Percentiles rank a stretch among this genome's conserved stretches.
Conservation (phyloP, 2,888 invertebrate species). For the Leucoptera coffeella region DNA sequence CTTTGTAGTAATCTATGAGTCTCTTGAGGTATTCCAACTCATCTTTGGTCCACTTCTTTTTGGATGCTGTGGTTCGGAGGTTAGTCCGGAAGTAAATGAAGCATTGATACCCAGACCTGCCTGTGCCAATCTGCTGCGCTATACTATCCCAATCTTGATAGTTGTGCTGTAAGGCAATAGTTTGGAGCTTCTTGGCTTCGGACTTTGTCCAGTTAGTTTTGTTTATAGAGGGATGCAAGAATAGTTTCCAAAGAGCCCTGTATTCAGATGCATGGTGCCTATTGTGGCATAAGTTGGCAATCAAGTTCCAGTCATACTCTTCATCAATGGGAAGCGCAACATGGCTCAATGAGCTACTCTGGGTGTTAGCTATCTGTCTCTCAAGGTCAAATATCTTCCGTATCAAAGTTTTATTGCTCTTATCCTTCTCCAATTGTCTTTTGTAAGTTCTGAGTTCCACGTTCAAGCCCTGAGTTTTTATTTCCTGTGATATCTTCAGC, state of each 20-base stretch:
- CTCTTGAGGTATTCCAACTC: slow-evolving; percentile 63
- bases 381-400: slow-evolving; percentile 13
- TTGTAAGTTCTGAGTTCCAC: slow-evolving; percentile 14
- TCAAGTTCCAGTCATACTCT: slow-evolving; percentile 56
- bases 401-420: slow-evolving; percentile 7
- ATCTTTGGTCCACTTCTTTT: slow-evolving; percentile 55
- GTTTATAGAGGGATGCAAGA: slow-evolving; percentile 62
- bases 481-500: slow-evolving; percentile 20
- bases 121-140: slow-evolving; percentile 46
- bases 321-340: slow-evolving; percentile 22
- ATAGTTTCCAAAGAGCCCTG: slow-evolving; percentile 64
- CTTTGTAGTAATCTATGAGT: slow-evolving; percentile 56
- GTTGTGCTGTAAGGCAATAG: slow-evolving; percentile 19
- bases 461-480: slow-evolving; percentile 12
- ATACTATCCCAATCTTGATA: too few species aligned
- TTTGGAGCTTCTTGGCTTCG: slow-evolving; percentile 19
- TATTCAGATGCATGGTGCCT: slow-evolving; percentile 62
- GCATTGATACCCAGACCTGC: slow-evolving; percentile 63
- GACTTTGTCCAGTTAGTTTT: slow-evolving; percentile 24
- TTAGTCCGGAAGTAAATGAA: slow-evolving; percentile 60
- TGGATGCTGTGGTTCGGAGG: slow-evolving; percentile 16
- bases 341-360: slow-evolving; percentile 13
- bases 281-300: slow-evolving; percentile 34
- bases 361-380: slow-evolving; percentile 6
- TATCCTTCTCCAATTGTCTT: slow-evolving; percentile 8